A percentile compares a stretch with the other conserved stretches of the same genome.
Evolutionary conservation across 2,797 vertebrate species (phyloP).

Genomic region (Syngnathus rostellatus): DNA sequence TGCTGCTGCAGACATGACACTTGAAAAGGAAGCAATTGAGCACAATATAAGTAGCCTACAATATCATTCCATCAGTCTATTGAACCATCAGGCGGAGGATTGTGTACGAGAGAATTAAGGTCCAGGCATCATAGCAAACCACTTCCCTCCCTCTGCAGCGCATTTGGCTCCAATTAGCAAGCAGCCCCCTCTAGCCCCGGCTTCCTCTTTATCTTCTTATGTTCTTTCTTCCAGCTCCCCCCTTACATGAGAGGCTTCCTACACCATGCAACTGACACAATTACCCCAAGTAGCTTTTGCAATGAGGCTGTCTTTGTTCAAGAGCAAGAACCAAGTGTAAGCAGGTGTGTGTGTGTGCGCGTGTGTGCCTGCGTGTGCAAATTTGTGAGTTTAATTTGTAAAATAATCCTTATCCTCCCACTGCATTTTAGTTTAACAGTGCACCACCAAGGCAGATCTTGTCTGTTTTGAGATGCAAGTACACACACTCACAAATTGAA

Average conservation of each 20-base stretch:
- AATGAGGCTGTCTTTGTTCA: conserved; percentile 22
- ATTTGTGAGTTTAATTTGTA: not conserved
- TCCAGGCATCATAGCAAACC: conserved; percentile 30
- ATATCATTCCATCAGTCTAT: not conserved
- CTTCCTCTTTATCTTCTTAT: conserved; percentile 43
- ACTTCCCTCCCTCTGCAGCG: conserved; percentile 53
- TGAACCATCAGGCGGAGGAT: conserved; percentile 16
- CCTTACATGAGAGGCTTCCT: conserved; percentile 18
- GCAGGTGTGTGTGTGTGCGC: not conserved
- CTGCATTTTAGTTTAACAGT: conserved; percentile 48
- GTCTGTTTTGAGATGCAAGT: conserved; percentile 42
- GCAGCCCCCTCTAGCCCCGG: conserved; percentile 46
- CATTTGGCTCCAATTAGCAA: conserved; percentile 64
- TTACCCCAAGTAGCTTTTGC: conserved; percentile 55
- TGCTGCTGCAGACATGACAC: not conserved
- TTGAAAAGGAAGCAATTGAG: not conserved
- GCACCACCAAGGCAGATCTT: conserved; percentile 51
- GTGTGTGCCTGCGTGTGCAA: conserved; percentile 21
- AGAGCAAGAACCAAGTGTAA: conserved; percentile 5
- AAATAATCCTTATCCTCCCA: conserved; percentile 33
- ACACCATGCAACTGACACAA: conserved; percentile 53
- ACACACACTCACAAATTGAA: conserved; percentile 40
- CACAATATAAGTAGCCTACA: not conserved
- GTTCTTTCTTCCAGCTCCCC: conserved; percentile 17
- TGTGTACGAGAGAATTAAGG: conserved; percentile 19